phyloP scores from a whole-genome alignment of 2,888 invertebrate species.

The Timandra comae region DNA sequence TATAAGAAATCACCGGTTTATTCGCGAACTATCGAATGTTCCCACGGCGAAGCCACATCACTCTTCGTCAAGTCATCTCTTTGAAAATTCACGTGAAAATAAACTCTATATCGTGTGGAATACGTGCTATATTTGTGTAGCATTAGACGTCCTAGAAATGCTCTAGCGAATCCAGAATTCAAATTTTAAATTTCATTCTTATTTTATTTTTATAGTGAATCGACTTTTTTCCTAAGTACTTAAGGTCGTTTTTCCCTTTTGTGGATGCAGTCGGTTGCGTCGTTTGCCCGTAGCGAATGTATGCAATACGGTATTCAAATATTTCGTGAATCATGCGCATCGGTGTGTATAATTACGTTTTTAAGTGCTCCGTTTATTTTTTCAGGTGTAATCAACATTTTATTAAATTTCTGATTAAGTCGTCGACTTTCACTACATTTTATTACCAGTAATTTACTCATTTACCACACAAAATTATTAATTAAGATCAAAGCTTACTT shows the following conservation, averaged over 20 bases:
- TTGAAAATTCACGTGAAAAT: constrained; percentile 17
- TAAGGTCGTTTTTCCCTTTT: background rate
- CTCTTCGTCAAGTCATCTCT: constrained; percentile 33
- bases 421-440: too few relatives aligned
- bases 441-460: too few relatives aligned
- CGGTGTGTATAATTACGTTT: constrained; percentile 62
- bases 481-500: too few relatives aligned
- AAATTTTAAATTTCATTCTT: constrained; percentile 35
- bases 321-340: constrained; percentile 63
- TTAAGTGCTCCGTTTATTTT: constrained; percentile 47
- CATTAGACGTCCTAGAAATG: constrained; percentile 28
- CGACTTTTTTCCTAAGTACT: background rate
- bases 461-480: too few relatives aligned
- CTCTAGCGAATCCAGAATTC: constrained; percentile 39
- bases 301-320: constrained; percentile 54
- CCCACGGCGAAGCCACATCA: constrained; percentile 72
- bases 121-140: constrained; percentile 2
- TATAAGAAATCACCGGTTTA: background rate
- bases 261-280: constrained; percentile 1
- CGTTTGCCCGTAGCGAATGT: constrained; percentile 42
- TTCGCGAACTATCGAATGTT: constrained; percentile 42
- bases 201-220: background rate
- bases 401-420: too few relatives aligned
- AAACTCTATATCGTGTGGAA: background rate
- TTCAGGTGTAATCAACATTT: constrained; percentile 40